These are phyloP conservation scores for Xiphorhynchus elegans DNA, from an alignment of 2,113 vertebrate genomes.

Conservation along the genomic window DNA sequence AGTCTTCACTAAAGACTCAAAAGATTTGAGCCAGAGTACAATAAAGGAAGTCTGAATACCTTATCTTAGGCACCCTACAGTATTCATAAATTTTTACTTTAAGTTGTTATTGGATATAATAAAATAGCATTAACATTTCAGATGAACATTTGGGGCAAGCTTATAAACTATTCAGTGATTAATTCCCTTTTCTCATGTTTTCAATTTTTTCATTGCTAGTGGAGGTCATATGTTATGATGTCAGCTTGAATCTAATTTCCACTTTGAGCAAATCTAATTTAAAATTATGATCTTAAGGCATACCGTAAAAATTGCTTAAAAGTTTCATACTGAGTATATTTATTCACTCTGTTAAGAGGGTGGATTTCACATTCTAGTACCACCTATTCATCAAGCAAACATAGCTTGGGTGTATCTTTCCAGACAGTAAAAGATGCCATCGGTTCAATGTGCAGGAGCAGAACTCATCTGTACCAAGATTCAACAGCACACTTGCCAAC, in stretches of 20 bases:
- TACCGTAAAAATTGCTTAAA: not conserved
- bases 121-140: not conserved
- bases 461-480: not conserved
- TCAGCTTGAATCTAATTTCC: constrained; percentile 40
- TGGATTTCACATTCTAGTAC: not conserved
- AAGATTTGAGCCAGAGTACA: not conserved
- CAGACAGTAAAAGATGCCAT: not conserved
- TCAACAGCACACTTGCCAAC: not conserved
- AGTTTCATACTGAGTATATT: not conserved
- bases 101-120: constrained; percentile 2
- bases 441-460: not conserved
- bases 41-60: not conserved
- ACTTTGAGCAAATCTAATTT: constrained; percentile 34
- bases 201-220: constrained; percentile 33
- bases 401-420: not conserved
- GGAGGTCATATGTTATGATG: constrained; percentile 20
- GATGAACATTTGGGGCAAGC: not conserved
- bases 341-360: not conserved
- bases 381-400: not conserved
- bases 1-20: not conserved
- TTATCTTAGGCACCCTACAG: not conserved
- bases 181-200: constrained; percentile 19
- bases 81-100: constrained; percentile 1
- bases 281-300: constrained; percentile 5
- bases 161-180: constrained; percentile 18